Conservation (phyloP, 2,797 vertebrate genomes). For the Phoxinus dragarum region DNA sequence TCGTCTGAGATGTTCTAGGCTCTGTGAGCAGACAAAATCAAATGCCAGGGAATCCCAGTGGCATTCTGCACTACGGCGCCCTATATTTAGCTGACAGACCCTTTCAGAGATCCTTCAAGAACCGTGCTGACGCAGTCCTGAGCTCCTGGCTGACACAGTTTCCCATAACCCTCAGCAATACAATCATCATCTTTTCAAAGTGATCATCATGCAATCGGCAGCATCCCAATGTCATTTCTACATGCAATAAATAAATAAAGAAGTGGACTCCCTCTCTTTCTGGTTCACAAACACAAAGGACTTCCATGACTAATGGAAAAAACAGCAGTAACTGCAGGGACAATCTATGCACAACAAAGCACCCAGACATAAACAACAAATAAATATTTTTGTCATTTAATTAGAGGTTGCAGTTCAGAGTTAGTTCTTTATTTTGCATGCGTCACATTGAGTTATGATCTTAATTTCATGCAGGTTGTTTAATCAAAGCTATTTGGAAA, state of each 20-base stretch:
- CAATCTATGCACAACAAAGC: conserved; percentile 26
- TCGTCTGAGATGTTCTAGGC: conserved; percentile 21
- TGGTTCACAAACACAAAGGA: background rate
- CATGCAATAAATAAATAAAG: background rate
- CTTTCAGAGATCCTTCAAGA: conserved; percentile 35
- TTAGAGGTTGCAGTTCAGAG: conserved; percentile 52
- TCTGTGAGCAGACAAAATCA: conserved; percentile 29
- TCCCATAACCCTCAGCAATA: conserved; percentile 38
- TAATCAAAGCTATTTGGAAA: conserved; percentile 59
- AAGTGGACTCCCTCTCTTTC: background rate
- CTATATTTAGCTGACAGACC: conserved; percentile 46
- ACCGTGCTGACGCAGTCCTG: conserved; percentile 16
- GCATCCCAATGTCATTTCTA: background rate
- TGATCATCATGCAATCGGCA: background rate
- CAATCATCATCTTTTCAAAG: background rate
- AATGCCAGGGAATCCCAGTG: conserved; percentile 2
- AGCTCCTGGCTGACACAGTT: conserved; percentile 26
- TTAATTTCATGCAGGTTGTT: conserved; percentile 52
- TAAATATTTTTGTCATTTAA: conserved; percentile 58
- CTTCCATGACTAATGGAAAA: background rate
- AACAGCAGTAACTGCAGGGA: background rate
- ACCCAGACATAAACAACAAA: conserved; percentile 9
- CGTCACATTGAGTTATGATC: conserved; percentile 35
- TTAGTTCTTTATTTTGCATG: conserved; percentile 53
- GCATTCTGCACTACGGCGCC: background rate